Conservation (phyloP, 1,140 invertebrate species). For the Gyrodactylus salaris region DNA sequence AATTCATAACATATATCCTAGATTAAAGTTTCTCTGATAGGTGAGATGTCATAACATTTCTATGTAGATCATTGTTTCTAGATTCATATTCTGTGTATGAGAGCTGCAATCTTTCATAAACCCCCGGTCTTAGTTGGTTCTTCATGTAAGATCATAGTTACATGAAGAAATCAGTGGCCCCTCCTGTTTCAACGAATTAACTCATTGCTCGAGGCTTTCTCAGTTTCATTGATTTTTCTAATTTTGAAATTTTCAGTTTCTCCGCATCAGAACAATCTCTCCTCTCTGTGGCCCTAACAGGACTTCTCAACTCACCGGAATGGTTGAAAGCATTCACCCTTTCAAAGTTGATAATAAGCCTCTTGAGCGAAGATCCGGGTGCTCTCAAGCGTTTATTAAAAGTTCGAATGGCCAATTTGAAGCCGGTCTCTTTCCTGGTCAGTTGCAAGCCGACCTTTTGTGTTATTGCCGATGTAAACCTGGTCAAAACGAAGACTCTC, state of each 20-base stretch:
- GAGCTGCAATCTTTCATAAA: too few species aligned
- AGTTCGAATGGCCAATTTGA: neutral
- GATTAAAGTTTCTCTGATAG: too few species aligned
- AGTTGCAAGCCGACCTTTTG: neutral
- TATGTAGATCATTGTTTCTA: too few species aligned
- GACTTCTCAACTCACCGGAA: neutral
- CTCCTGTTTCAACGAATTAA: too few species aligned
- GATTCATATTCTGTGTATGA: too few species aligned
- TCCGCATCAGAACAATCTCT: neutral
- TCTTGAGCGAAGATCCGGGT: neutral
- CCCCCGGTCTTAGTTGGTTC: too few species aligned
- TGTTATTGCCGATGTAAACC: neutral
- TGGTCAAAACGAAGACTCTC: neutral
- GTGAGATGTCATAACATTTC: too few species aligned
- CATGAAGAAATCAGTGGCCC: too few species aligned
- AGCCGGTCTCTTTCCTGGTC: neutral
- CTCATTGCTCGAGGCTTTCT: too few species aligned
- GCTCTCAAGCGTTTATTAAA: neutral
- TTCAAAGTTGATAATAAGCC: neutral
- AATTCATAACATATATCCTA: too few species aligned
- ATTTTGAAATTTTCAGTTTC: neutral
- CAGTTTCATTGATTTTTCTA: neutral
- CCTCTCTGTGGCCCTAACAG: neutral
- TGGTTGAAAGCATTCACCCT: neutral
- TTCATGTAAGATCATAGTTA: too few species aligned